A percentile compares a stretch with the other conserved stretches of the same genome.
Conservation (phyloP, 2,113 vertebrate genomes). For the Rhagologus leucostigma region DNA sequence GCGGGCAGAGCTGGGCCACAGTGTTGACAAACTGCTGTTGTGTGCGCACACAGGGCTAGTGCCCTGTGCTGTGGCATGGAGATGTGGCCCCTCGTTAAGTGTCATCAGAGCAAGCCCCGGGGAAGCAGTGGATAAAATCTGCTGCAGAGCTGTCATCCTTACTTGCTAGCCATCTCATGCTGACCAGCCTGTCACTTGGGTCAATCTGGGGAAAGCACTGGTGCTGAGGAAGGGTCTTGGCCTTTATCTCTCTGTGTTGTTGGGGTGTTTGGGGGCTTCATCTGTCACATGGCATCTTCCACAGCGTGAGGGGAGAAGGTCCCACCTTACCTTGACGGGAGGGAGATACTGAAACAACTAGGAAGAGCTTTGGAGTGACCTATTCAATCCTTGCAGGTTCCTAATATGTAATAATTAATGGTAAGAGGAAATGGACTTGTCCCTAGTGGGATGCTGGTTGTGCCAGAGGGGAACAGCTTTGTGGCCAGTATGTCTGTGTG, state of each 20-base stretch:
- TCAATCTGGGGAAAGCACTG: fast-evolving
- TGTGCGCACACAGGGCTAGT: fast-evolving
- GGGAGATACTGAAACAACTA: background rate
- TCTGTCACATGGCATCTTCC: background rate
- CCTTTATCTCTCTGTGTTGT: fast-evolving
- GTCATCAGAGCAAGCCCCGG: background rate
- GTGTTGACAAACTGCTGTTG: background rate
- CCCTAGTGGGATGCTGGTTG: background rate
- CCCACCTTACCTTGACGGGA: background rate
- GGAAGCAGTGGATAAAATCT: background rate
- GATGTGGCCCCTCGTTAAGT: background rate
- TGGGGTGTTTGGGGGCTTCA: background rate
- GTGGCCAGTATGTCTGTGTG: background rate
- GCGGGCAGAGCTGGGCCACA: background rate
- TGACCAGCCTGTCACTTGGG: background rate
- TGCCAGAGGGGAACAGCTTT: background rate
- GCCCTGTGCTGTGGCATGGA: fast-evolving
- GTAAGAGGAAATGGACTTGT: background rate
- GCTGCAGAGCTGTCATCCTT: background rate
- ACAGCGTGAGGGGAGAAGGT: background rate
- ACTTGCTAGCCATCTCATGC: background rate
- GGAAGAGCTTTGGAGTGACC: background rate
- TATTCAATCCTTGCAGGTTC: background rate
- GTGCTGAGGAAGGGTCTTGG: background rate
- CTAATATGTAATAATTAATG: background rate